Evolutionary conservation across 2,797 vertebrate species (phyloP).

Genomic region (Zalophus californianus): DNA sequence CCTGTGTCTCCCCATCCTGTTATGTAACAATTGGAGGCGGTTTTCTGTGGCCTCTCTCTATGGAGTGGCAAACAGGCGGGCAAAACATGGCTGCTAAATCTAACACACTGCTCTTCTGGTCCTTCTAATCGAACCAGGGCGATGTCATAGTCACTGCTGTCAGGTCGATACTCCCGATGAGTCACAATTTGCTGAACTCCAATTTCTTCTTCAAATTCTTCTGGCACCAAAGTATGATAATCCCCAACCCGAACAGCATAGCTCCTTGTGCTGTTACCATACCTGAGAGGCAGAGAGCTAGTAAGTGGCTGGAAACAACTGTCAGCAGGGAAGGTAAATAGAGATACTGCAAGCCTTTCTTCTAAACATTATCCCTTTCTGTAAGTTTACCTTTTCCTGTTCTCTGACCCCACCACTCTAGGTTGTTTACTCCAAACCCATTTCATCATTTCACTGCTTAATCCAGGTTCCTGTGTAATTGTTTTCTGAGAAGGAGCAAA

Average conservation of each 20-base stretch:
- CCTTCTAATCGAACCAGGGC: constrained; percentile 93
- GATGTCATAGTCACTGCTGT: constrained; percentile 96
- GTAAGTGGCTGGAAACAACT: background rate
- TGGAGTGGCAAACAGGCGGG: constrained; percentile 94
- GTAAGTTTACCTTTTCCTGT: background rate
- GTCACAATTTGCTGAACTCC: constrained; percentile 92
- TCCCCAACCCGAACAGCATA: constrained; percentile 96
- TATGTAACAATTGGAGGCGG: constrained; percentile 94
- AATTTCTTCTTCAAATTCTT: constrained; percentile 96
- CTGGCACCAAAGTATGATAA: constrained; percentile 96
- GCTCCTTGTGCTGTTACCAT: constrained; percentile 93
- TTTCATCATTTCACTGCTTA: background rate
- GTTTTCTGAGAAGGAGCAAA: background rate
- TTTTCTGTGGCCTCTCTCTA: constrained; percentile 94
- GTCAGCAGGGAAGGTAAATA: background rate
- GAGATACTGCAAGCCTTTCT: background rate
- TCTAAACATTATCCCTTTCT: background rate
- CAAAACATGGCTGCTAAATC: constrained; percentile 93
- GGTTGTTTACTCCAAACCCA: background rate
- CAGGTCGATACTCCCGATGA: constrained; percentile 91
- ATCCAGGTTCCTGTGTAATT: background rate
- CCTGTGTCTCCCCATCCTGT: constrained; percentile 99
- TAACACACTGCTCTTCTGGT: constrained; percentile 90
- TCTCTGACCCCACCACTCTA: background rate
- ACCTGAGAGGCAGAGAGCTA: constrained; percentile 87